A percentile compares a stretch with the other conserved stretches of the same genome.
Evolutionary conservation across 2,113 vertebrate genomes (phyloP).

Genomic region (Eptatretus burgeri): DNA sequence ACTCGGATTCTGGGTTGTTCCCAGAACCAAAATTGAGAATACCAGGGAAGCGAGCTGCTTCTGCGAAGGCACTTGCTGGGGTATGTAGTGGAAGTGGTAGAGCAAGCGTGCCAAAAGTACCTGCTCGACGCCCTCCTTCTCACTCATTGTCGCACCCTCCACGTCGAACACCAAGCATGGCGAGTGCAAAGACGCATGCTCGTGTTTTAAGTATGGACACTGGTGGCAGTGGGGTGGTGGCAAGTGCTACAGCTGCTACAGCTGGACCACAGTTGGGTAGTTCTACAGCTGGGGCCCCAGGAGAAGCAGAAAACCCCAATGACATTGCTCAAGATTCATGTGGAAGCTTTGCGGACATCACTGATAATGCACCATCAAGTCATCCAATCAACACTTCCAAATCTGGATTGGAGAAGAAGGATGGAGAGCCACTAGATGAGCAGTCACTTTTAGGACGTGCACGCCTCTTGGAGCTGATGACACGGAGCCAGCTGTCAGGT

Average conservation of each 20-base stretch:
- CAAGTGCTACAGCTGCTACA: conserved; percentile 11
- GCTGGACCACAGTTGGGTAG: too few relatives aligned
- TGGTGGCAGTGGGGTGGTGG: conserved; percentile 17
- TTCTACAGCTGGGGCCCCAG: too few relatives aligned
- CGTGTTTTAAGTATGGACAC: conserved; percentile 52
- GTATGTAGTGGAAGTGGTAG: conserved; percentile 13
- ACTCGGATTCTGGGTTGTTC: background rate
- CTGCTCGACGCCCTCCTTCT: conserved; percentile 21
- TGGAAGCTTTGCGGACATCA: too few relatives aligned
- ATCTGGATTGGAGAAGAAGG: conserved; percentile 76
- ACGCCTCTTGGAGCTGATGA: conserved; percentile 45
- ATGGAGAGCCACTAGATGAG: conserved; percentile 89
- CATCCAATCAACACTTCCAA: conserved; percentile 39
- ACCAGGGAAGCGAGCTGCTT: background rate
- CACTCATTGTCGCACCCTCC: conserved; percentile 11
- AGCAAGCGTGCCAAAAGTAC: conserved; percentile 12
- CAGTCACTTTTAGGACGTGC: conserved; percentile 69
- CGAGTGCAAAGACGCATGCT: conserved; percentile 52
- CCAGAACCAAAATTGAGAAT: background rate
- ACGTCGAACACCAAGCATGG: conserved; percentile 41
- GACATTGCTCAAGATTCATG: too few relatives aligned
- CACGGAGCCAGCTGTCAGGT: background rate
- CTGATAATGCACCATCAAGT: conserved; percentile 10
- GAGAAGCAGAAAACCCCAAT: too few relatives aligned
- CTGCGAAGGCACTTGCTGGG: too few relatives aligned